These are phyloP conservation scores for Trichoplusia ni DNA, from an alignment of 1,140 invertebrate species.

Conservation along the genomic window DNA sequence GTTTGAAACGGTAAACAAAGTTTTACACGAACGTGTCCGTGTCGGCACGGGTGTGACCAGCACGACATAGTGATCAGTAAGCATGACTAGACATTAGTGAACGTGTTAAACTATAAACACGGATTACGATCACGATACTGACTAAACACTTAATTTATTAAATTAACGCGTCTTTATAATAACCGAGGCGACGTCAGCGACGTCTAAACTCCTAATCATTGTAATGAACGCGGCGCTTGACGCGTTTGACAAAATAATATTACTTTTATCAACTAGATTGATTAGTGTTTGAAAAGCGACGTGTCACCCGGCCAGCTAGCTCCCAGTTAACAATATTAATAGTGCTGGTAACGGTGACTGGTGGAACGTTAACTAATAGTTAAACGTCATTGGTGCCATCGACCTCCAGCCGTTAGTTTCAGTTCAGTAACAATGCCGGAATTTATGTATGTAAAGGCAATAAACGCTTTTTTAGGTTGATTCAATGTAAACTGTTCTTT, in stretches of 20 bases:
- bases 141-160: too few relatives aligned
- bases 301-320: background rate
- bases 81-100: too few relatives aligned
- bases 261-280: constrained; percentile 14
- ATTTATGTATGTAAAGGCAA: background rate
- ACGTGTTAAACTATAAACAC: too few relatives aligned
- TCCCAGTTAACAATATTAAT: constrained; percentile 6
- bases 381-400: background rate
- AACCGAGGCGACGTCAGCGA: too few relatives aligned
- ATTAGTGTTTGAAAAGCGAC: constrained; percentile 5
- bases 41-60: too few relatives aligned
- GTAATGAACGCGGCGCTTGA: background rate
- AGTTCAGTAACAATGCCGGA: background rate
- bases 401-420: background rate
- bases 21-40: too few relatives aligned
- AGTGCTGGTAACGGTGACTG: constrained; percentile 9
- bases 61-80: too few relatives aligned
- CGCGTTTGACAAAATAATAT: constrained; percentile 9
- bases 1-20: too few relatives aligned
- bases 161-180: too few relatives aligned
- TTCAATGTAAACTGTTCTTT: background rate
- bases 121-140: too few relatives aligned
- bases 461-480: background rate
- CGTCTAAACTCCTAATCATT: background rate
- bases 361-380: constrained; percentile 11